Conservation (phyloP, 1,140 invertebrate species). For the Metopolophium dirhodum region DNA sequence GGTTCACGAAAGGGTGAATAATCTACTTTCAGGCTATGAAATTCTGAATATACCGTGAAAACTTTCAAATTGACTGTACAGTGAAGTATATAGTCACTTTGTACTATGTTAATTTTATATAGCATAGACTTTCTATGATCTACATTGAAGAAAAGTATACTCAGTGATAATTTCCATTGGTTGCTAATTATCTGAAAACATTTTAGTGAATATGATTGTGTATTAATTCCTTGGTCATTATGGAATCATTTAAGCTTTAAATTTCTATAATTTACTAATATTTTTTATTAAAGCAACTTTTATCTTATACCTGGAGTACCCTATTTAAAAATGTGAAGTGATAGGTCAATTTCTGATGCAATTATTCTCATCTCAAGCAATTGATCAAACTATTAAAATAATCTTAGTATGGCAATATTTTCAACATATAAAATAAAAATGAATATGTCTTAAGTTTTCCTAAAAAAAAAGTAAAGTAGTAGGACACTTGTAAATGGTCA, state of each 20-base stretch:
- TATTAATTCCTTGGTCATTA: not conserved
- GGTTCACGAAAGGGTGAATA: constrained; percentile 30
- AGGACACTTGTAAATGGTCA: not conserved
- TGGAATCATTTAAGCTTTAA: not conserved
- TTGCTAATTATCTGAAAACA: not conserved
- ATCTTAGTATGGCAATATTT: too few relatives aligned
- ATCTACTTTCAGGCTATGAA: constrained; percentile 15
- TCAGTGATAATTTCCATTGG: not conserved
- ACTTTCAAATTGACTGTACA: not conserved
- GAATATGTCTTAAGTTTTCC: too few relatives aligned
- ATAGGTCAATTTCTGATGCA: too few relatives aligned
- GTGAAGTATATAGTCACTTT: not conserved
- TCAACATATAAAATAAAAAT: too few relatives aligned
- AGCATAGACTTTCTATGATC: not conserved
- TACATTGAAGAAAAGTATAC: not conserved
- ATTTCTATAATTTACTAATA: too few relatives aligned
- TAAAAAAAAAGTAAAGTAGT: not conserved
- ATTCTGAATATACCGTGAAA: constrained; percentile 15
- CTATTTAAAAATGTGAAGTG: too few relatives aligned
- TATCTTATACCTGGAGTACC: too few relatives aligned
- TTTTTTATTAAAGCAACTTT: too few relatives aligned
- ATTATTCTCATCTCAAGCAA: too few relatives aligned
- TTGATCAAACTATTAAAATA: too few relatives aligned
- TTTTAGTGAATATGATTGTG: not conserved
- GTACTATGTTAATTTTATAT: not conserved